A percentile compares a stretch with the other conserved stretches of the same genome.
Evolutionary conservation across 2,888 invertebrate species (phyloP).

Genomic region (Ophonus ardosiacus): DNA sequence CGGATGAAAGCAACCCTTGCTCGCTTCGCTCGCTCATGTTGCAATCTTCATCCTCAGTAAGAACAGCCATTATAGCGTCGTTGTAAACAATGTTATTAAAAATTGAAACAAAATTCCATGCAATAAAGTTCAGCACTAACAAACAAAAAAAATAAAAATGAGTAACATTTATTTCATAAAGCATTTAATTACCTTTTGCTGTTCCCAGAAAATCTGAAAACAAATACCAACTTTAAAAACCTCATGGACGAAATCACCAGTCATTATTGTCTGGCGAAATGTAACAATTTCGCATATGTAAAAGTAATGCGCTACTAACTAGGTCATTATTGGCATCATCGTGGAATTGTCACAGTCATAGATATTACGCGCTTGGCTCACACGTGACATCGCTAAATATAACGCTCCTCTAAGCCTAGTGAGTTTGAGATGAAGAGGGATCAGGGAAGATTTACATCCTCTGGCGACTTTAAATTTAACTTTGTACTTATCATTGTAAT

Average conservation of each 20-base stretch:
- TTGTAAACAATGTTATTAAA: background rate
- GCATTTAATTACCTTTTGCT: background rate
- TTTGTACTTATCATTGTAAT: conserved; percentile 43
- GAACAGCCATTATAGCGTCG: too few relatives aligned
- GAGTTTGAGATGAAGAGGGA: conserved; percentile 1
- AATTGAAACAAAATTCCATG: background rate
- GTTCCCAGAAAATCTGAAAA: background rate
- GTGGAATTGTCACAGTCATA: conserved; percentile 50
- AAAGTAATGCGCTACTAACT: conserved; percentile 33
- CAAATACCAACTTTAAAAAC: background rate
- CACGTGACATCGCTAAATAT: conserved; percentile 21
- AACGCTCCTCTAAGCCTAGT: conserved; percentile 15
- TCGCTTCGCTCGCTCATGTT: too few relatives aligned
- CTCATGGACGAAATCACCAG: background rate
- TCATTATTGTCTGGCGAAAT: too few relatives aligned
- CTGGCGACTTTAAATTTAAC: conserved; percentile 12
- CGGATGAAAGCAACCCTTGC: too few relatives aligned
- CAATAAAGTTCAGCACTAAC: background rate
- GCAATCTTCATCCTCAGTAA: too few relatives aligned
- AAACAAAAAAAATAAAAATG: background rate
- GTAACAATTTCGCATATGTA: background rate
- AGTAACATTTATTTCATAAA: background rate
- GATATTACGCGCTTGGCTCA: conserved; percentile 43
- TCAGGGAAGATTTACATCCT: conserved; percentile 37
- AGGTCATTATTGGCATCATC: conserved; percentile 62